A percentile compares a stretch with the other conserved stretches of the same genome.
phyloP scores from a whole-genome alignment of 1,140 invertebrate species.

The Drosophila tsacasi region DNA sequence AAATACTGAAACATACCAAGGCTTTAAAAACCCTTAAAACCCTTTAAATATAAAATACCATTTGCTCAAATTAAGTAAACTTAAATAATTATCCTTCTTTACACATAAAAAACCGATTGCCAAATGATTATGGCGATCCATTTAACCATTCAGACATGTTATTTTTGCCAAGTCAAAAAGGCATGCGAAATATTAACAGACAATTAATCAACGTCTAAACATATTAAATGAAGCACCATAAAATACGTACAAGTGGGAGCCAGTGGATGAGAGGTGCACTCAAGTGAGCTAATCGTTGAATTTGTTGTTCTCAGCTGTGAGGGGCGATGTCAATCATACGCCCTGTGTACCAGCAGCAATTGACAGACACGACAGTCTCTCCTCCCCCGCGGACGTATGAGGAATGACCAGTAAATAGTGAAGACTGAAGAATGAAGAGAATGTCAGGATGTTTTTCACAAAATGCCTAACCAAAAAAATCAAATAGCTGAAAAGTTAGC shows the following conservation, averaged over 20 bases:
- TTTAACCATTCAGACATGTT: slow-evolving; percentile 29
- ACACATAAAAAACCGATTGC: neutral
- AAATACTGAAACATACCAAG: no score
- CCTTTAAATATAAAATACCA: no score
- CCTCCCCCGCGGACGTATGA: slow-evolving; percentile 9
- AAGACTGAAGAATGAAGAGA: slow-evolving; percentile 2
- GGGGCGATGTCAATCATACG: slow-evolving; percentile 66
- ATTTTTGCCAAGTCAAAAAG: slow-evolving; percentile 19
- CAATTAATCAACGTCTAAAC: slow-evolving; percentile 73
- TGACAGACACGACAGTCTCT: slow-evolving; percentile 14
- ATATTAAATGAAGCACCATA: slow-evolving; percentile 52
- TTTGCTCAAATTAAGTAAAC: neutral
- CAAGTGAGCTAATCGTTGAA: slow-evolving; percentile 43
- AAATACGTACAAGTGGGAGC: slow-evolving; percentile 17
- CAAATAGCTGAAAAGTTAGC: slow-evolving; percentile 39
- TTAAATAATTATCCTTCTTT: neutral
- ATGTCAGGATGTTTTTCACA: slow-evolving; percentile 13
- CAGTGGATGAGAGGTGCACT: slow-evolving; percentile 18
- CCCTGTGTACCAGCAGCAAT: slow-evolving; percentile 53
- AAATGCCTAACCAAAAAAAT: slow-evolving; percentile 12
- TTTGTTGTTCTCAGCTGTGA: slow-evolving; percentile 13
- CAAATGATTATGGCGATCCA: slow-evolving; percentile 3
- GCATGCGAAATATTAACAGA: slow-evolving; percentile 33
- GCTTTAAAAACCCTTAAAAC: neutral
- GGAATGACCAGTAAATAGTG: slow-evolving; percentile 11